Evolutionary conservation across 2,888 invertebrate species (phyloP).

Genomic region (Odontothrips loti): DNA sequence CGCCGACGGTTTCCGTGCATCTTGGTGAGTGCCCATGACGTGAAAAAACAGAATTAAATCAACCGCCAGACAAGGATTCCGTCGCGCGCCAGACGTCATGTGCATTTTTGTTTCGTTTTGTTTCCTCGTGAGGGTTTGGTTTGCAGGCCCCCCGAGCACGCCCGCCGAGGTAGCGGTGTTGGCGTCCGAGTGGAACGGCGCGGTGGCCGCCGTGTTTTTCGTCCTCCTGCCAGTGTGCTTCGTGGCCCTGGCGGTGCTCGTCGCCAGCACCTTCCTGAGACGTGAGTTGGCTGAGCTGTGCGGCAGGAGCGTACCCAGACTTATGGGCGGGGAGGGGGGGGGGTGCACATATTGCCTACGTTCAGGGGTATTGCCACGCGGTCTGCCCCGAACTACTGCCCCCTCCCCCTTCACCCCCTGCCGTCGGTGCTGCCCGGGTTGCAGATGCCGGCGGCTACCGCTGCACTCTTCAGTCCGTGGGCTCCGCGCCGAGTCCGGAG

Average conservation of each 20-base stretch:
- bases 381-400: background rate
- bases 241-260: background rate
- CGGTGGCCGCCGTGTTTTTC: background rate
- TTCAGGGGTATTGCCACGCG: background rate
- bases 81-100: background rate
- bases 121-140: background rate
- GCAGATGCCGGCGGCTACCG: background rate
- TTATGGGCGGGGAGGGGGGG: background rate
- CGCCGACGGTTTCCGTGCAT: background rate
- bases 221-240: background rate
- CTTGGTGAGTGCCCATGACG: background rate
- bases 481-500: background rate
- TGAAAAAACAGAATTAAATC: background rate
- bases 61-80: background rate
- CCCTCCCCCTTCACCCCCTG: background rate
- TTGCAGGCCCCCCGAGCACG: background rate
- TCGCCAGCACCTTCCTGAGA: background rate
- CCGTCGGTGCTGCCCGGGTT: background rate
- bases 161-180: background rate
- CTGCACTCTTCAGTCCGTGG: background rate
- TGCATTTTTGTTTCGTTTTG: background rate
- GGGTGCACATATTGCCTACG: background rate
- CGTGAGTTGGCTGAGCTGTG: background rate
- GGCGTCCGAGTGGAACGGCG: background rate
- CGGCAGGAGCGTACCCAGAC: background rate